phyloP scores from a whole-genome alignment of 1,140 invertebrate genomes.

The Hylyphantes graminicola region DNA sequence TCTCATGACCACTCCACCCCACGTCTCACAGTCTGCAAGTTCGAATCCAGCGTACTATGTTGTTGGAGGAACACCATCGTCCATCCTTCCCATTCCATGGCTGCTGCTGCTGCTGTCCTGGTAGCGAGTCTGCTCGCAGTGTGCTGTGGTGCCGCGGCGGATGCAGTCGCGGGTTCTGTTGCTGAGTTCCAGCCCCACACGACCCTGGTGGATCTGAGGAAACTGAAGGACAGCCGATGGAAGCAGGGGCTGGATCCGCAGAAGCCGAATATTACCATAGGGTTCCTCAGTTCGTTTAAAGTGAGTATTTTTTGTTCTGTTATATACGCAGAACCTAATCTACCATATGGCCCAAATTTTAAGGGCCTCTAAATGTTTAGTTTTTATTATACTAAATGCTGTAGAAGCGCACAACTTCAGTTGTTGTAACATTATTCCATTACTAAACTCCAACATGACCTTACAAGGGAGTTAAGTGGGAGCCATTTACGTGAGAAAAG shows the following conservation, averaged over 20 bases:
- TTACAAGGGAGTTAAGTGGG: no score
- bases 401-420: no score
- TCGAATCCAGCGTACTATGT: background rate
- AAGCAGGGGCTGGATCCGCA: constrained; percentile 10
- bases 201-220: constrained; percentile 17
- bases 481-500: no score
- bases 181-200: constrained; percentile 19
- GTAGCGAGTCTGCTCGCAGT: constrained; percentile 4
- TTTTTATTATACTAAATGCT: no score
- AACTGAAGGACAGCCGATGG: background rate
- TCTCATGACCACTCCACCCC: no score
- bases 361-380: no score
- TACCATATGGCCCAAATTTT: no score
- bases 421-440: no score
- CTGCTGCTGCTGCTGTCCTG: background rate
- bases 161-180: no score
- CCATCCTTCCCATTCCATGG: background rate
- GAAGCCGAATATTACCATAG: constrained; percentile 67
- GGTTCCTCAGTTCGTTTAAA: constrained; percentile 35
- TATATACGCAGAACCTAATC: no score
- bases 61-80: background rate
- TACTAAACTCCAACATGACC: no score
- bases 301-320: constrained; percentile 13
- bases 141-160: background rate
- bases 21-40: no score